phyloP scores from a whole-genome alignment of 1,140 invertebrate species.

The Drosophila insularis region DNA sequence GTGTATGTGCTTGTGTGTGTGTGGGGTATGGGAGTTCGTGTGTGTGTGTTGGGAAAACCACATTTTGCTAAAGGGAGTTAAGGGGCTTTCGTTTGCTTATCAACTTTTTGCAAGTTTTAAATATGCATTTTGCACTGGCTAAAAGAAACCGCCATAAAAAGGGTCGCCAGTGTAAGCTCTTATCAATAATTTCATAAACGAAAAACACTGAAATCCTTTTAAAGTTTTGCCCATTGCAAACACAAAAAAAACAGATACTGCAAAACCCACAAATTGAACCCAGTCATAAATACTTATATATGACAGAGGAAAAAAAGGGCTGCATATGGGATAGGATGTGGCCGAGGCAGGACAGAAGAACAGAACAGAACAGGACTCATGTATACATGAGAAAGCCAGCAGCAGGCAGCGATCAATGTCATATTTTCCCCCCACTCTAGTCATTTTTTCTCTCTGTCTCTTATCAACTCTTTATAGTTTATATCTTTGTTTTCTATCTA shows the following conservation, averaged over 20 bases:
- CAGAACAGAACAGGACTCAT: not conserved
- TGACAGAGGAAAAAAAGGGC: constrained; percentile 8
- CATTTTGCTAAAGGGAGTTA: constrained; percentile 54
- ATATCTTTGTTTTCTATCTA: constrained; percentile 71
- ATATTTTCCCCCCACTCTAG: constrained; percentile 48
- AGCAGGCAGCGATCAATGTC: constrained; percentile 68
- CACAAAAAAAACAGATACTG: constrained; percentile 19
- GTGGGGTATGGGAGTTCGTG: not conserved
- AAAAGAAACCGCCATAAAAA: constrained; percentile 44
- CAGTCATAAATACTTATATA: constrained; percentile 65
- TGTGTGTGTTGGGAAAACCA: constrained; percentile 14
- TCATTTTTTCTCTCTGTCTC: constrained; percentile 2
- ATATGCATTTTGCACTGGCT: constrained; percentile 58
- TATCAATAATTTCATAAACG: constrained; percentile 80
- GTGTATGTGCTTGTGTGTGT: constrained; percentile 23
- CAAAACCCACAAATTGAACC: constrained; percentile 15
- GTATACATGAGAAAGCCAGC: constrained; percentile 19
- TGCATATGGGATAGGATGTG: constrained; percentile 9
- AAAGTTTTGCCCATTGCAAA: constrained; percentile 48
- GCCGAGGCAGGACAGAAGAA: constrained; percentile 24
- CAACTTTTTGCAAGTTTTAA: constrained; percentile 40
- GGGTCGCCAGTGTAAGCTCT: constrained; percentile 41
- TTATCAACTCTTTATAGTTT: constrained; percentile 77
- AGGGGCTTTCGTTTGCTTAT: constrained; percentile 35
- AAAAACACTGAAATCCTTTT: constrained; percentile 79